Base-by-base conservation (phyloP, 2,113 vertebrate genomes). In the Corythornis madagascariensis region DNA sequence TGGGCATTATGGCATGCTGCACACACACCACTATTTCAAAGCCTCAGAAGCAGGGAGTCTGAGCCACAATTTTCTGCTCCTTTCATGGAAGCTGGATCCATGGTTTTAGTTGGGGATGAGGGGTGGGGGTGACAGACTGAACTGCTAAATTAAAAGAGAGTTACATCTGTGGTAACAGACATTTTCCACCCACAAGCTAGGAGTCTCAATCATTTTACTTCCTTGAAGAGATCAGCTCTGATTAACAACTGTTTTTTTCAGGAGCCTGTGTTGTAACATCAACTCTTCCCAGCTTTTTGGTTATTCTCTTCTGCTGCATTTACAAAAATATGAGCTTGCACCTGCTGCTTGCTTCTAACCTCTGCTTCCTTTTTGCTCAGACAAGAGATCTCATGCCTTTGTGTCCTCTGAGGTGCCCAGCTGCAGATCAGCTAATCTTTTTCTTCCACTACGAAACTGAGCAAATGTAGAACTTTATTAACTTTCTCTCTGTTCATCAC, bases 351-450 rank as follows among this genome's bases (percentile, higher is more conserved):
- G 2, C 31, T 70, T 67, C 64, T 86, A 75, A 78, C 22, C 22
- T 64, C 65, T 78, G 31, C 7, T 79, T 50, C 18, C 57, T 59
- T 70, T 52, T 84, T 74, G 11, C 66, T 65, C 31, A 69, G 61
- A 67, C 40, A 71, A 38, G 45, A 92, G 56, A 52, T 50, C 5
- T 25, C 24, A 13, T 6, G 22, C 14, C 33, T 56, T 55, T 1
- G 0, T 24, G 19, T 3, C 26, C 48, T 35, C 2, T 0, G 52
- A 66, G 4, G 7, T 13, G 3, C 16, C 33, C 3, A 6, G 43
- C 24, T 48, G 48, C 71, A 86, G 9, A 14, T 33, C 50, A 38
- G 15, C 45, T 67, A 17, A 10, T 55, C 18, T 43, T 11, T 18
- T 22, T 18, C 40, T 47, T 40, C 50, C 16, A 52, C 12, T 14